phyloP scores from a whole-genome alignment of 1,140 invertebrate genomes.

The Drosophila guanche region DNA sequence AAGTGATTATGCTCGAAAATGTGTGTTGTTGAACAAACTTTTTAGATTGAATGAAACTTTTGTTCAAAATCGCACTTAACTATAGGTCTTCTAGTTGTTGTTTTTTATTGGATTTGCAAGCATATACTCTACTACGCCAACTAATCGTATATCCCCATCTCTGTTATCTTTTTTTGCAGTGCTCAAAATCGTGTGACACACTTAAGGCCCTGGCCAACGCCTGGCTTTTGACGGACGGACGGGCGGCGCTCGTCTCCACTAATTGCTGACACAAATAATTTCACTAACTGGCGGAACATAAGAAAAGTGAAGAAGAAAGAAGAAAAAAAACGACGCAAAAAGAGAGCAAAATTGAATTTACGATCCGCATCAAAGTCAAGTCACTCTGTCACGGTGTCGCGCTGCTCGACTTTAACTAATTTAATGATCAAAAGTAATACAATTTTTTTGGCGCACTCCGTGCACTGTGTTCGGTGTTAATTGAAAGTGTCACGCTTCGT shows the following conservation, averaged over 20 bases:
- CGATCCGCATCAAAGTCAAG: conserved; percentile 44
- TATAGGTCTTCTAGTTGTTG: no score
- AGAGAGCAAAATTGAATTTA: conserved; percentile 62
- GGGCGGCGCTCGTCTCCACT: conserved; percentile 36
- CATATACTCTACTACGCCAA: conserved; percentile 16
- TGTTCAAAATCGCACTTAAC: no score
- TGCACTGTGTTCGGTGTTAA: conserved; percentile 49
- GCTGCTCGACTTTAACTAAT: conserved; percentile 58
- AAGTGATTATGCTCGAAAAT: no score
- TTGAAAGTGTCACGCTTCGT: conserved; percentile 63
- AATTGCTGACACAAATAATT: conserved; percentile 72
- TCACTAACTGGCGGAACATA: conserved; percentile 49
- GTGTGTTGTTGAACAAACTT: no score
- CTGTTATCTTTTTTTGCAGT: conserved; percentile 56
- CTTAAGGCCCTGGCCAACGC: conserved; percentile 13
- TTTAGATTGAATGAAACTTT: no score
- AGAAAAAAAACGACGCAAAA: conserved; percentile 18
- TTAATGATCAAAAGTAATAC: conserved; percentile 58
- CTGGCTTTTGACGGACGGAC: conserved; percentile 16
- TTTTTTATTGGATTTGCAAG: conserved; percentile 14
- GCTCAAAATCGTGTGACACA: conserved; percentile 46
- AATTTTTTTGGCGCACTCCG: conserved; percentile 50
- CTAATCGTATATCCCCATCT: conserved; percentile 27
- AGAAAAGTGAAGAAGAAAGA: background rate
- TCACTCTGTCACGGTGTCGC: conserved; percentile 17